These are phyloP conservation scores for Pantherophis alleghaniensis DNA, from an alignment of 2,797 vertebrate genomes.

Conservation along the genomic window DNA sequence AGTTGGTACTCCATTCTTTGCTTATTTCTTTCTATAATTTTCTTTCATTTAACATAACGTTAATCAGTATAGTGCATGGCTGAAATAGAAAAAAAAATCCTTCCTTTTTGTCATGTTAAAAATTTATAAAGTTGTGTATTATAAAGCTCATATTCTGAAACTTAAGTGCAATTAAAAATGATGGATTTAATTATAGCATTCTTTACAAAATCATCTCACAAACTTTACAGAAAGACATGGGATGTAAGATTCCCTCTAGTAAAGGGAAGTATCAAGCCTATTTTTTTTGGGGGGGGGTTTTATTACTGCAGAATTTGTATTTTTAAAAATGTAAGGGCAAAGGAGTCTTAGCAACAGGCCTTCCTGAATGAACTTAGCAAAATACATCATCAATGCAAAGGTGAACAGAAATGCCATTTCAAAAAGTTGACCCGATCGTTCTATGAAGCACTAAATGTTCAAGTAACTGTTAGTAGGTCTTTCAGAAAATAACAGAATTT, in stretches of 20 bases:
- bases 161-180: background rate
- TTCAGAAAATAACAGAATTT: slow-evolving; percentile 24
- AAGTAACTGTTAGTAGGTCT: slow-evolving; percentile 8
- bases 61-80: background rate
- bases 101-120: background rate
- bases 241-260: background rate
- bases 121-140: background rate
- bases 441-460: slow-evolving; percentile 4
- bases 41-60: background rate
- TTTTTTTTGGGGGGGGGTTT: background rate
- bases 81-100: background rate
- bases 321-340: background rate
- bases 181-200: background rate
- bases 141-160: background rate
- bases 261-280: background rate
- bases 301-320: slow-evolving; percentile 6
- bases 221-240: background rate
- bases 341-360: background rate
- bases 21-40: background rate
- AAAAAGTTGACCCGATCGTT: background rate
- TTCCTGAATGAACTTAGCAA: slow-evolving; percentile 21
- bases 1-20: background rate
- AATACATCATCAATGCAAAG: slow-evolving; percentile 5
- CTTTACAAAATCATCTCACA: background rate
- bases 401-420: slow-evolving; percentile 19